phyloP scores from a whole-genome alignment of 2,888 invertebrate species.

The Drosophila monieri region DNA sequence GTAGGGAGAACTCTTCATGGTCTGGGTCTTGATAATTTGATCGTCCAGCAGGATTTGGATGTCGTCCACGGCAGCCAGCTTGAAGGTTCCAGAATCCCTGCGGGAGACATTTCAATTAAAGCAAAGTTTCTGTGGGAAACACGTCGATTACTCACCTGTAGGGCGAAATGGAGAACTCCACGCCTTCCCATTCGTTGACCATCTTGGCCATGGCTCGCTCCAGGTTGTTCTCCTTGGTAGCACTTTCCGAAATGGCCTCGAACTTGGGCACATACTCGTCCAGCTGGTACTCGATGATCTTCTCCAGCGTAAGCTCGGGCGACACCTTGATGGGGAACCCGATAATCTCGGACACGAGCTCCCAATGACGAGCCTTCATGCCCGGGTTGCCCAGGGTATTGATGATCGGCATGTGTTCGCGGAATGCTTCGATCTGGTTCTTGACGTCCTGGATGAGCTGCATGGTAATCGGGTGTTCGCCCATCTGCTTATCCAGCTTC shows the following conservation, averaged over 20 bases:
- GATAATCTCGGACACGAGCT: conserved; percentile 96
- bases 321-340: conserved; percentile 96
- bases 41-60: conserved; percentile 97
- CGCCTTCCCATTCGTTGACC: conserved; percentile 95
- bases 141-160: conserved; percentile 85
- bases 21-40: conserved; percentile 98
- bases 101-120: conserved; percentile 50
- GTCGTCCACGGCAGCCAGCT: conserved; percentile 95
- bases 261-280: conserved; percentile 95
- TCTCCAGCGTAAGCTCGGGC: conserved; percentile 91
- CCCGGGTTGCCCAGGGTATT: conserved; percentile 97
- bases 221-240: conserved; percentile 97
- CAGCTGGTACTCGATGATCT: conserved; percentile 95
- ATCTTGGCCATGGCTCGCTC: conserved; percentile 95
- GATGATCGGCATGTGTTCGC: conserved; percentile 94
- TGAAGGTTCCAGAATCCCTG: conserved; percentile 94
- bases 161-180: conserved; percentile 89
- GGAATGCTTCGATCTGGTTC: conserved; percentile 92
- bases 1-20: conserved; percentile 98
- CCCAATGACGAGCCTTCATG: conserved; percentile 96
- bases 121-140: background rate
- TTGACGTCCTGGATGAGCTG: conserved; percentile 88
- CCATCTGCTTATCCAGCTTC: conserved; percentile 94
- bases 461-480: conserved; percentile 89
- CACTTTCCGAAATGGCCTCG: conserved; percentile 96